These are phyloP conservation scores for Sebastolobus altivelis DNA, from an alignment of 2,797 vertebrate species.

Conservation along the genomic window DNA sequence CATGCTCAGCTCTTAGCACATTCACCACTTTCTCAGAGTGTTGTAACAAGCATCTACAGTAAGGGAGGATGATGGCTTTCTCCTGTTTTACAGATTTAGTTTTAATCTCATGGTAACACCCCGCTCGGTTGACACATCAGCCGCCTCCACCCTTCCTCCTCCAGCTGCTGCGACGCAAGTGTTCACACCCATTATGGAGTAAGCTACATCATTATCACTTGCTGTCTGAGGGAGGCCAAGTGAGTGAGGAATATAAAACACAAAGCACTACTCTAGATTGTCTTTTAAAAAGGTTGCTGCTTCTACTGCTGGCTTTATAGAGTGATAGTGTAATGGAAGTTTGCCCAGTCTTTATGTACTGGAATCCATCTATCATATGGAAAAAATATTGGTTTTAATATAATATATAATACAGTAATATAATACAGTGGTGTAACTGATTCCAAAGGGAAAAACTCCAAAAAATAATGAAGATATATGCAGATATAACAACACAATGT, in stretches of 20 bases:
- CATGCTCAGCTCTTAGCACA: constrained; percentile 5
- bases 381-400: not conserved
- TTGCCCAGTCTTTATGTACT: constrained; percentile 6
- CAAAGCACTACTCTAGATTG: not conserved
- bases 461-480: constrained; percentile 34
- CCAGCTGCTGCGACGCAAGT: constrained; percentile 59
- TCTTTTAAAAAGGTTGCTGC: constrained; percentile 15
- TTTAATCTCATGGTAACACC: constrained; percentile 53
- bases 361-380: constrained; percentile 21
- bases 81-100: constrained; percentile 30
- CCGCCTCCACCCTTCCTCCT: constrained; percentile 76
- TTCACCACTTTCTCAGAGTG: not conserved
- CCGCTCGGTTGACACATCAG: constrained; percentile 39
- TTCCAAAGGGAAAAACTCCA: constrained; percentile 12
- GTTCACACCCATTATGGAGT: constrained; percentile 77
- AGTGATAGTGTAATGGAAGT: not conserved
- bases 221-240: constrained; percentile 62
- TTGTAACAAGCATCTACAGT: not conserved
- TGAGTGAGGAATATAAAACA: constrained; percentile 19
- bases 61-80: constrained; percentile 8
- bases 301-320: not conserved
- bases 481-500: not conserved
- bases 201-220: constrained; percentile 78
- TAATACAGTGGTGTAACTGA: not conserved
- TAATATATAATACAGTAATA: not conserved